Base-by-base conservation (phyloP, 37 sponge, comb jelly and placozoan genomes). In the Corticium candelabrum region DNA sequence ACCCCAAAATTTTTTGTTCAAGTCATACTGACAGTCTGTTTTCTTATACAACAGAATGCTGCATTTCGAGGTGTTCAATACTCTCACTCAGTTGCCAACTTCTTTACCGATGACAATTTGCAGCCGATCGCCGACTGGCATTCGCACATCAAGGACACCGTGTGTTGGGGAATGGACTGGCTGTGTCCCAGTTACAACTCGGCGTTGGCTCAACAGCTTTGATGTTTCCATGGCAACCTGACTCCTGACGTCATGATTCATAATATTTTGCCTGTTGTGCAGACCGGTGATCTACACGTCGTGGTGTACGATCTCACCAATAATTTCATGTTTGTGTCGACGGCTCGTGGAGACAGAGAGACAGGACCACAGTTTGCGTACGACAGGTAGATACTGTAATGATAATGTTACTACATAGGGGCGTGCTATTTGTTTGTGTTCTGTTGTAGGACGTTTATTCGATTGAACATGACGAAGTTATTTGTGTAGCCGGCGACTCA, bases 161-260 rank as follows among this genome's bases (percentile, higher is more conserved):
- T 92, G 11, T 92, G 88, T 69, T 92, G 93, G 93, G 93, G 93
- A 1, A 92, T 92, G 93, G 93, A 92, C 80, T 92, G 93, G 93
- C 77, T 92, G 68, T 92, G 93, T 78, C 93, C 93, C 30, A 84
- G 85, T 27, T 92, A 86, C 77, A 92, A 69, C 41, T 33, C 71
- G 35, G 93, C 88, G 38, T 37, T 92, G 43, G 93, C 80, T 30
- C 76, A 67, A 69, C 86, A 84, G 50, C 84, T 92, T 29, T 41
- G 39, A 1, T 35, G 69, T 5, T 84, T 80, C 74, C 93, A 92
- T 84, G 93, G 93, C 72, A 88, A 86, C 80, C 62, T 92, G 37
- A 88, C 89, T 41, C 81, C 93, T 27, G 75, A 80, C 11, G 72
- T 70, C 79, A 88, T 86, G 75, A 92, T 92, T 39, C 77, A 56